A percentile compares a stretch with the other conserved stretches of the same genome.
These are phyloP conservation scores for Perca schrenkii DNA, from an alignment of 2,113 vertebrate species.

Conservation along the genomic window DNA sequence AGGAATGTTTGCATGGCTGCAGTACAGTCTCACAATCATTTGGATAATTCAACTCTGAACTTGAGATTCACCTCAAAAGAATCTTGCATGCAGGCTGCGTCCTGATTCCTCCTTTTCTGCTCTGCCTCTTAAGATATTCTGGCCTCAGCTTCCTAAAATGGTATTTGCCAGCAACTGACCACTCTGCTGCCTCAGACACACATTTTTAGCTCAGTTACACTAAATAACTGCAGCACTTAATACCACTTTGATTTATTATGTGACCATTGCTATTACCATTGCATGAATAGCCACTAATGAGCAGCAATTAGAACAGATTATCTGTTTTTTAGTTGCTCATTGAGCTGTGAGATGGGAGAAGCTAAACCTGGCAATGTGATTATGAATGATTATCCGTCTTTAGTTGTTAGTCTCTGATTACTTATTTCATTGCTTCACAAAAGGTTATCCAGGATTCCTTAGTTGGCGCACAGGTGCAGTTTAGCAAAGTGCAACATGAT, in stretches of 20 bases:
- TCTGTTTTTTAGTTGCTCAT: neutral
- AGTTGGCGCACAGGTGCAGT: slow-evolving; percentile 14
- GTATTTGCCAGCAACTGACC: slow-evolving; percentile 21
- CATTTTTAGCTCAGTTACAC: slow-evolving; percentile 6
- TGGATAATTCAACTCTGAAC: slow-evolving; percentile 34
- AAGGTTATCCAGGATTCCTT: slow-evolving; percentile 2
- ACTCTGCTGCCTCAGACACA: slow-evolving; percentile 1
- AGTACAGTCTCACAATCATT: slow-evolving; percentile 38
- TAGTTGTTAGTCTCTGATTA: neutral
- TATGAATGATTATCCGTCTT: neutral
- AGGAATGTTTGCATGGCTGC: slow-evolving; percentile 68
- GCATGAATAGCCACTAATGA: neutral
- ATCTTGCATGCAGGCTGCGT: slow-evolving; percentile 14
- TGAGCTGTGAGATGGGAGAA: neutral
- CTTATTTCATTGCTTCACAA: neutral
- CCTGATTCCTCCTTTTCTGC: slow-evolving; percentile 33
- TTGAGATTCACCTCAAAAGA: slow-evolving; percentile 18
- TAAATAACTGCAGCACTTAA: neutral
- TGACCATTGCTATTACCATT: neutral
- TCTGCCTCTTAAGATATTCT: slow-evolving; percentile 31
- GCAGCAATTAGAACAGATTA: neutral
- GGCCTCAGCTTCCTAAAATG: slow-evolving; percentile 35
- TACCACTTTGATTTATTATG: slow-evolving; percentile 2
- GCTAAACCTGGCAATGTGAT: neutral
- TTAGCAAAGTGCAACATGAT: neutral